Evolutionary conservation across 2,888 invertebrate genomes (phyloP), one percentile per base, ranked within the genome.

Genomic region (Gibbula magus): DNA sequence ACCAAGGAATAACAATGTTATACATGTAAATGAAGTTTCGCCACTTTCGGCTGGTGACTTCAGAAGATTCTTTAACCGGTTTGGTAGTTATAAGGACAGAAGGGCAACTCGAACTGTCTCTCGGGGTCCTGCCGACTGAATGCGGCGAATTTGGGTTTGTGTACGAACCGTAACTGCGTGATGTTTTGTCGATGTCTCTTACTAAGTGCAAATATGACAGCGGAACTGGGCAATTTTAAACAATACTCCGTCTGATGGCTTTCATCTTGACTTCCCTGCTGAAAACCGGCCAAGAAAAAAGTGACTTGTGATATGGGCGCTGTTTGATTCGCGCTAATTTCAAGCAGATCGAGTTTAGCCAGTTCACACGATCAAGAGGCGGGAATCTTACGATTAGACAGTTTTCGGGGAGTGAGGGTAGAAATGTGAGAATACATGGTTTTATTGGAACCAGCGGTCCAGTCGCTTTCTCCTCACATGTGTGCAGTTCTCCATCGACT

Each of bases 241-340:
- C 70, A 70, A 70, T 70, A 70, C 70, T 39, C 70, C 39, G 39
- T 18, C 70, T 70, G 70, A 70, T 39, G 35, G 20, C 70, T 70
- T 70, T 70, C 70, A 70, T 70, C 70, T 70, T n/a, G 13, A 35
- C 20, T 18, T 32, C 39, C 70, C 70, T 39, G 70, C 70, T 70
- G 70, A 70, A 70, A 70, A 70, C 70, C 35, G 70, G 70, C 70
- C 32, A 70, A 70, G 70, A 70, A 70, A 70, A 70, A 70, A 70
- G 70, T 70, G 70, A 35, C 20, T 20, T 32, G 32, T 70, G 70
- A 70, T 70, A 70, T 29, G 70, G 70, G 70, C 70, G 70, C 70
- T 70, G 70, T 70, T 70, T 70, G 70, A 70, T 70, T 70, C 70
- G 32, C n/a, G 32, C 70, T 70, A 70, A 70, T 70, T 70, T 70